Evolutionary conservation across 1,140 invertebrate species (phyloP), one percentile per base, ranked within the genome.

Genomic region (Olivierus martensii): DNA sequence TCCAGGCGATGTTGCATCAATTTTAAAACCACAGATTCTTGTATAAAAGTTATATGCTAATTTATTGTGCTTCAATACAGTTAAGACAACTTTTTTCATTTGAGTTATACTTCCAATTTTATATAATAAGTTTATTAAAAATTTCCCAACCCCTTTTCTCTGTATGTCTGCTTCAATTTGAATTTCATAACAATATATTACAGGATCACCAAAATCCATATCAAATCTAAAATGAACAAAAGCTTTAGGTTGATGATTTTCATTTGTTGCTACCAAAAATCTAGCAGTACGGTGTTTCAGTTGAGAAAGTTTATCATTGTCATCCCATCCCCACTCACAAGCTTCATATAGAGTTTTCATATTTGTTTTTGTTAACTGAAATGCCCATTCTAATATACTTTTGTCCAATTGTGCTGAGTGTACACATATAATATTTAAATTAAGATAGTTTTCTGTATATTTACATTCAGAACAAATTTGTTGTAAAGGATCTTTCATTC

Each of bases 11-110:
- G 57, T 18, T 21, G n/a, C 17, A 48, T 61, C 59, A 18, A 56
- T 46, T 10, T 19, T 35, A 37, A 50, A 61, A 11, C 34, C 42
- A 34, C 57, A 22, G 17, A 28, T 45, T 22, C 59, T 42, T 18
- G 35, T 60, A 59, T 71, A 73, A 61, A 73, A 73, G 18, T 63
- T 58, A 19, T 62, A 53, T 10, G 63, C 68, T 15, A 58, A 55
- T 38, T 59, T 51, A 53, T 72, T 73, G 14, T 67, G 57, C 59
- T 69, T 71, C 37, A 72, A 68, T 9, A 66, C 63, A 39, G 71
- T 73, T 46, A 71, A 55, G 63, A 73, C 67, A 2, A 72, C 67
- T 62, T 72, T 73, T 38, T 63, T 57, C 66, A 73, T 70, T 41
- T 69, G 65, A 48, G 63, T 71, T 65, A 68, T 15, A n/a, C n/a